Conservation (phyloP, 1,140 invertebrate species). For the Drosophila quadrilineata region DNA sequence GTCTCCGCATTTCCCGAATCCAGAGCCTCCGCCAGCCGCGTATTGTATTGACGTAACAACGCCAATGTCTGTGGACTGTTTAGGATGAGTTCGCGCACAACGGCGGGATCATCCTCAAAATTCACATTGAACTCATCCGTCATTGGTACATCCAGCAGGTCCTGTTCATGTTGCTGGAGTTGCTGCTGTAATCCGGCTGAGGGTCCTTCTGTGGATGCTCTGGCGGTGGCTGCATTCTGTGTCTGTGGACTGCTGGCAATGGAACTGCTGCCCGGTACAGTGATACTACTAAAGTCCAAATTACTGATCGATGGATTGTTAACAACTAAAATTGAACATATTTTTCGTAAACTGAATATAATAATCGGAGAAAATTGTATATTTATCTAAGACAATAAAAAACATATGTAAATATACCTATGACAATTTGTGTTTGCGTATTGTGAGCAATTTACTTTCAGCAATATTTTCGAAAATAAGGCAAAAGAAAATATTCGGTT, state of each 20-base stretch:
- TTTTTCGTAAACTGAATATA: too few relatives aligned
- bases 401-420: too few relatives aligned
- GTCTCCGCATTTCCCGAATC: slow-evolving; percentile 91
- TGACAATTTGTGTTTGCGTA: too few relatives aligned
- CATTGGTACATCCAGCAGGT: slow-evolving; percentile 56
- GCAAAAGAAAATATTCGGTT: too few relatives aligned
- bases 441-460: too few relatives aligned
- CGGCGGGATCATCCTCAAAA: slow-evolving; percentile 91
- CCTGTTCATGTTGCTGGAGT: slow-evolving; percentile 55
- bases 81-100: slow-evolving; percentile 93
- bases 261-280: slow-evolving; percentile 85
- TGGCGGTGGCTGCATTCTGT: slow-evolving; percentile 13
- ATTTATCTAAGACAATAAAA: too few relatives aligned
- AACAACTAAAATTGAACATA: neutral
- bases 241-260: slow-evolving; percentile 46
- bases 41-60: slow-evolving; percentile 96
- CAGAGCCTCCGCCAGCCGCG: slow-evolving; percentile 93
- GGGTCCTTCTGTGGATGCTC: slow-evolving; percentile 14
- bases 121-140: slow-evolving; percentile 78
- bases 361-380: too few relatives aligned
- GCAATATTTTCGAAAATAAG: too few relatives aligned
- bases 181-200: slow-evolving; percentile 9
- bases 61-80: slow-evolving; percentile 96
- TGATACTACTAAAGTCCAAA: slow-evolving; percentile 93
- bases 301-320: slow-evolving; percentile 48